Percentiles rank a stretch among this genome's conserved stretches.
Evolutionary conservation across 1,140 invertebrate genomes (phyloP).

Genomic region (Caerostris extrusa): DNA sequence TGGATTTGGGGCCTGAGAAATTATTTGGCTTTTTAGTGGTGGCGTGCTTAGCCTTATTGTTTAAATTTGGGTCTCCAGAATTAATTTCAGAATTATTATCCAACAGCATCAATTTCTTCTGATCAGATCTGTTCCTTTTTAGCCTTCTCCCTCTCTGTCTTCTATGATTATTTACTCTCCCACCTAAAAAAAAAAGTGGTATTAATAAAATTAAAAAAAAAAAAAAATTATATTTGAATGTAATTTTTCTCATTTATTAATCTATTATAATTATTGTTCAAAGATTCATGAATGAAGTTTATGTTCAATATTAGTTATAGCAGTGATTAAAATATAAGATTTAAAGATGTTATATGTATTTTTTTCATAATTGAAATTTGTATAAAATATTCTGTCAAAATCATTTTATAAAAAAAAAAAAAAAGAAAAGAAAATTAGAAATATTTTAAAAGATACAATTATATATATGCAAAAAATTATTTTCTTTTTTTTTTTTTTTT

Average conservation of each 20-base stretch:
- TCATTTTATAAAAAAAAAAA: too few species aligned
- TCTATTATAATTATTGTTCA: too few species aligned
- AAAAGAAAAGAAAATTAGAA: too few species aligned
- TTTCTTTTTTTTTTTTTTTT: too few species aligned
- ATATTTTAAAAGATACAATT: too few species aligned
- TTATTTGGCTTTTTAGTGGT: constrained; percentile 19
- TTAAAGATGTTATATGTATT: too few species aligned
- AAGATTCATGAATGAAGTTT: too few species aligned
- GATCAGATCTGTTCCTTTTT: constrained; percentile 44
- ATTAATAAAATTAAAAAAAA: neutral
- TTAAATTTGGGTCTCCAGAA: neutral
- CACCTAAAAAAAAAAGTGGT: neutral
- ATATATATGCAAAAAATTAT: too few species aligned
- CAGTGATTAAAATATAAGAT: too few species aligned
- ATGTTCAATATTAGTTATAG: too few species aligned
- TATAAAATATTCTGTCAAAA: too few species aligned
- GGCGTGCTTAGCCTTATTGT: neutral
- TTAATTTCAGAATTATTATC: constrained; percentile 19
- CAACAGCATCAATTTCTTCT: neutral
- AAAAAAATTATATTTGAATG: neutral
- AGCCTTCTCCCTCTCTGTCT: constrained; percentile 37
- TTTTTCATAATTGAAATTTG: too few species aligned
- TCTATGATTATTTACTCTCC: constrained; percentile 29
- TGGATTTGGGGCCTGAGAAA: neutral
- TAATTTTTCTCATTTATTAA: neutral